Evolutionary conservation across 2,888 invertebrate genomes (phyloP), one percentile per base, ranked within the genome.

Genomic region (Sphinx pinastri): DNA sequence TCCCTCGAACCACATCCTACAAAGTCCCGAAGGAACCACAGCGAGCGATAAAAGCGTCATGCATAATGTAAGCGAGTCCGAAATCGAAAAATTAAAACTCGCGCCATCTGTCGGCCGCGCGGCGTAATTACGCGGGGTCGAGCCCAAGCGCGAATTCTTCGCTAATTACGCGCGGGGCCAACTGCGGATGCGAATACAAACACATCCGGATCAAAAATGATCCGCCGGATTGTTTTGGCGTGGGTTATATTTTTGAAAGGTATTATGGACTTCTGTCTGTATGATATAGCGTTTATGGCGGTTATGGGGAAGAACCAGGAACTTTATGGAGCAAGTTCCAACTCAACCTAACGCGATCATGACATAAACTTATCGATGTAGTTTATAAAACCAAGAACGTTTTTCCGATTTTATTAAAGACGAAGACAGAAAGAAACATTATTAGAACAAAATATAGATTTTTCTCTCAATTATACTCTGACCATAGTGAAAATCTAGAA

Each of bases 61-160:
- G 88, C 92, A 93, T 93, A 89, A 93, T 93, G 90, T 86, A 93
- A 81, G 77, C 83, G 84, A 87, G 93, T 90, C 91, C 93, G 92
- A 93, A 93, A 93, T 93, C 92, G 93, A 93, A 93, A 93, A 93
- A 93, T 93, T 93, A 92, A 89, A 93, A 92, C 89, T 88, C 86
- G 83, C 86, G 88, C 91, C 93, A 93, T 93, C 93, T 92, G 92
- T 84, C 88, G 87, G 85, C 80, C 81, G 82, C 78, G 74, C 78
- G 84, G 49, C 80, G 84, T 88, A 88, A 89, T 89, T 89, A 87
- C 85, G 79, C 78, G 81, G 84, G 84, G 85, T 80, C 80, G 78
- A 19, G 58, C 14, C 38, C 84, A 86, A 88, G 87, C 88, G 85
- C 84, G 70, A 63, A 63, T 63, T 47, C 49, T 83, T 76, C 73